phyloP scores from a whole-genome alignment of 2,113 vertebrate species.

The Nannospalax galili region DNA sequence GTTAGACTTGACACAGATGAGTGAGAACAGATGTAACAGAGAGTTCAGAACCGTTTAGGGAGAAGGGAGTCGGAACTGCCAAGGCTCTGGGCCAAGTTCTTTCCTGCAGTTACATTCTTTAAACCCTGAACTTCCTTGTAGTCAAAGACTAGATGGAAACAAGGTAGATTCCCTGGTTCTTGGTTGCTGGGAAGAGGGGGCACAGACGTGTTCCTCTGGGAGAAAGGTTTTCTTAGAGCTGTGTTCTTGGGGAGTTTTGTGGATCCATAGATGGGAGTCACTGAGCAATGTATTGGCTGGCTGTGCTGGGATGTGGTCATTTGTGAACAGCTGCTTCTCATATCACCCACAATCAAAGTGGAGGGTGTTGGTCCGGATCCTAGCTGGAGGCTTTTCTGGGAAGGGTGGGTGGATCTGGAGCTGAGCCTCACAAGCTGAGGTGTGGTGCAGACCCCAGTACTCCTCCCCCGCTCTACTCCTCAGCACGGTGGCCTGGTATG shows the following conservation, averaged over 20 bases:
- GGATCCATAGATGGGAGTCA: not conserved
- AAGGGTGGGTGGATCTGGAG: constrained; percentile 28
- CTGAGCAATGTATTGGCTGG: constrained; percentile 55
- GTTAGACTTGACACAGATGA: not conserved
- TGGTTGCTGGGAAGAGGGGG: not conserved
- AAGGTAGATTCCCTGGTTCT: not conserved
- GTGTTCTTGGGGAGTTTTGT: constrained; percentile 30
- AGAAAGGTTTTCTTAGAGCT: not conserved
- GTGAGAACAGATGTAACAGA: not conserved
- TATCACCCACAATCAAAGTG: constrained; percentile 49
- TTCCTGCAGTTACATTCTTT: not conserved
- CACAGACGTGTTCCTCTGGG: not conserved
- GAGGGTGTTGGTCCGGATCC: constrained; percentile 52
- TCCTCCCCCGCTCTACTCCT: not conserved
- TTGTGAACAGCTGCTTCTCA: constrained; percentile 64
- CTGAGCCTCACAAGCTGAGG: not conserved
- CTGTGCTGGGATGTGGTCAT: constrained; percentile 27
- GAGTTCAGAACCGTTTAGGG: not conserved
- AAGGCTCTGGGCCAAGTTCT: not conserved
- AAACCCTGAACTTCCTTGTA: not conserved
- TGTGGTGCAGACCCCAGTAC: not conserved
- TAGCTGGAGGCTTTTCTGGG: constrained; percentile 63
- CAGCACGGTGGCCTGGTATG: constrained; percentile 91
- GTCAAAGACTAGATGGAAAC: not conserved
- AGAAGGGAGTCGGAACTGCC: not conserved